Percentiles rank a stretch among this genome's conserved stretches.
Conservation (phyloP, 2,888 invertebrate species). For the Margaritifera margaritifera region DNA sequence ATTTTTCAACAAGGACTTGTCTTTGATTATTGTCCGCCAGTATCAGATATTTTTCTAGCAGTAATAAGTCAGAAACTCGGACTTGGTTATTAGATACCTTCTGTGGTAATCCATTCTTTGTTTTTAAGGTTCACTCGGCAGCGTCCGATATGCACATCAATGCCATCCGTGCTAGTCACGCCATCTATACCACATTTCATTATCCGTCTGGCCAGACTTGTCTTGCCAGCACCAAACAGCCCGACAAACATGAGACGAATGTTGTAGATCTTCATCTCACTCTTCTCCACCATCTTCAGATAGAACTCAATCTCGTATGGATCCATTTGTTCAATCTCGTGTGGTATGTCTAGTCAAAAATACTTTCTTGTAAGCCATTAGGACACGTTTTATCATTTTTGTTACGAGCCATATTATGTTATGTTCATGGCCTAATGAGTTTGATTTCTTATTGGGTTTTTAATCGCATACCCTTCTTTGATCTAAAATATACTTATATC, state of each 20-base stretch:
- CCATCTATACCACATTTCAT: slow-evolving; percentile 22
- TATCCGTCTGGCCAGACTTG: slow-evolving; percentile 4
- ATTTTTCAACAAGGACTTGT: too few species aligned
- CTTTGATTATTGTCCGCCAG: too few species aligned
- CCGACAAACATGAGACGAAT: slow-evolving; percentile 32
- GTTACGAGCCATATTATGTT: too few species aligned
- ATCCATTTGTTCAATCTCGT: slow-evolving; percentile 20
- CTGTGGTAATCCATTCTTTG: slow-evolving; percentile 20
- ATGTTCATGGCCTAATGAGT: too few species aligned
- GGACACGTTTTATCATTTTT: too few species aligned
- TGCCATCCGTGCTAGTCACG: slow-evolving; percentile 28
- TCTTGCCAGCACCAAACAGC: slow-evolving; percentile 12
- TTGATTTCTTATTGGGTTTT: too few species aligned
- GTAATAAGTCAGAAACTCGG: too few species aligned
- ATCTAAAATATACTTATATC: too few species aligned
- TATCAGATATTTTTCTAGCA: too few species aligned
- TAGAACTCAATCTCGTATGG: slow-evolving; percentile 20
- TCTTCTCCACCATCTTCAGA: slow-evolving; percentile 15
- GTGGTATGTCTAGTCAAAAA: neutral
- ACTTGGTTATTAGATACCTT: slow-evolving; percentile 7
- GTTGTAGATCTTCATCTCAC: slow-evolving; percentile 19
- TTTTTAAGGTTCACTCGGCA: slow-evolving; percentile 18
- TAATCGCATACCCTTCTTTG: too few species aligned
- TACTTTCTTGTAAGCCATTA: too few species aligned
- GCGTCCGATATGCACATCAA: slow-evolving; percentile 30